These are phyloP conservation scores for Diabrotica virgifera DNA, from an alignment of 1,140 invertebrate genomes.

Conservation along the genomic window DNA sequence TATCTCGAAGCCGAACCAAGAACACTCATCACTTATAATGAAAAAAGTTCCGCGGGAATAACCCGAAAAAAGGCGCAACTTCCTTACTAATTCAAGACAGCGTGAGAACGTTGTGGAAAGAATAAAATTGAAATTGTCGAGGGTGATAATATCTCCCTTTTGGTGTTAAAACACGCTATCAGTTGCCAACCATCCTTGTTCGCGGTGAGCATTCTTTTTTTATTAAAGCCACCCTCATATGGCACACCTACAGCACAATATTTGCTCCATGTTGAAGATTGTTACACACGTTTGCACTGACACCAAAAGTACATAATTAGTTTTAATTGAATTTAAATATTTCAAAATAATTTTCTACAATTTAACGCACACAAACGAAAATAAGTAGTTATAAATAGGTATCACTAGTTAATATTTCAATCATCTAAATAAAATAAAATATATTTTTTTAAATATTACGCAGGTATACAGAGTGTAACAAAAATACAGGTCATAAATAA, in stretches of 20 bases:
- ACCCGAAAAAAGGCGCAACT: neutral
- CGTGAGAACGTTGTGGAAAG: conserved; percentile 4
- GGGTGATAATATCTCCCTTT: conserved; percentile 10
- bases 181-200: neutral
- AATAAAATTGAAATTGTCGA: conserved; percentile 18
- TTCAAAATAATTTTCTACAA: too few relatives aligned
- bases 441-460: too few relatives aligned
- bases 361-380: too few relatives aligned
- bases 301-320: too few relatives aligned
- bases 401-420: too few relatives aligned
- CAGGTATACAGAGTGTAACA: too few relatives aligned
- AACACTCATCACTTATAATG: conserved; percentile 1
- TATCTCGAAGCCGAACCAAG: too few relatives aligned
- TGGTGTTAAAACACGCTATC: conserved; percentile 10
- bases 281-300: too few relatives aligned
- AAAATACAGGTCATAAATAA: too few relatives aligned
- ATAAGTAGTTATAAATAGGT: too few relatives aligned
- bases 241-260: neutral
- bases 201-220: conserved; percentile 12
- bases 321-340: too few relatives aligned
- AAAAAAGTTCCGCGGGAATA: conserved; percentile 7
- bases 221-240: neutral
- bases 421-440: too few relatives aligned
- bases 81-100: conserved; percentile 9
- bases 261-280: neutral